Percentiles rank a stretch among this genome's conserved stretches.
Evolutionary conservation across 1,140 invertebrate genomes (phyloP).

Genomic region (Atopsyche davidsoni): DNA sequence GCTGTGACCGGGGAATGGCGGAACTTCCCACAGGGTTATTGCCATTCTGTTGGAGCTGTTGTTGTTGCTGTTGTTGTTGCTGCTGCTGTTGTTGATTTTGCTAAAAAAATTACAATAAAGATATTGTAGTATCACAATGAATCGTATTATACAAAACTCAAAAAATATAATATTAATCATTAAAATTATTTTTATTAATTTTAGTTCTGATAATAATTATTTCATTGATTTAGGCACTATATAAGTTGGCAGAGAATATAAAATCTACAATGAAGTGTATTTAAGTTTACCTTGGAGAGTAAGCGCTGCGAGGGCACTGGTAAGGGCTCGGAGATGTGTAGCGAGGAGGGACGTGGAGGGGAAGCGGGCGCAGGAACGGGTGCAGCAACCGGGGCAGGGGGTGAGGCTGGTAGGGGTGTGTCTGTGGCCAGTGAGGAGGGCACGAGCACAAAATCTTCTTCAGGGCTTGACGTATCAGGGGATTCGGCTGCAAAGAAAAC

Average conservation of each 20-base stretch:
- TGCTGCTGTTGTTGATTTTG: too few relatives aligned
- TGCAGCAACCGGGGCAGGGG: constrained; percentile 23
- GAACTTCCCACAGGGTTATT: constrained; percentile 34
- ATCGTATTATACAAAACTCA: too few relatives aligned
- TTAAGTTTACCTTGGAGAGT: constrained; percentile 10
- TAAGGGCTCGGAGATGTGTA: constrained; percentile 69
- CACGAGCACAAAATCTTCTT: constrained; percentile 85
- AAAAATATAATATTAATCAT: too few relatives aligned
- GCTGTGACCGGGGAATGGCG: constrained; percentile 71
- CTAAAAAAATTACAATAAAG: too few relatives aligned
- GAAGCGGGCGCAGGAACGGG: constrained; percentile 20
- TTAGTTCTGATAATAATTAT: too few relatives aligned
- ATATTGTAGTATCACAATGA: too few relatives aligned
- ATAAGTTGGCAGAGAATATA: too few relatives aligned
- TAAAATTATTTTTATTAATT: too few relatives aligned
- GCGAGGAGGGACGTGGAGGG: constrained; percentile 51
- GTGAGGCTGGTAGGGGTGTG: constrained; percentile 36
- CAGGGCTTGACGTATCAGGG: constrained; percentile 54
- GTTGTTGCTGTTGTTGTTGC: too few relatives aligned
- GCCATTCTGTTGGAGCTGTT: constrained; percentile 36
- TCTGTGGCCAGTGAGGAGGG: constrained; percentile 61
- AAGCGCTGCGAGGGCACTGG: constrained; percentile 68
- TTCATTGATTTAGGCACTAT: too few relatives aligned
- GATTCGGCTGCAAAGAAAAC: constrained; percentile 37
- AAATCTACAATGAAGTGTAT: too few relatives aligned